These are phyloP conservation scores for Misgurnus mizolepis DNA, from an alignment of 2,113 vertebrate species.

Conservation along the genomic window DNA sequence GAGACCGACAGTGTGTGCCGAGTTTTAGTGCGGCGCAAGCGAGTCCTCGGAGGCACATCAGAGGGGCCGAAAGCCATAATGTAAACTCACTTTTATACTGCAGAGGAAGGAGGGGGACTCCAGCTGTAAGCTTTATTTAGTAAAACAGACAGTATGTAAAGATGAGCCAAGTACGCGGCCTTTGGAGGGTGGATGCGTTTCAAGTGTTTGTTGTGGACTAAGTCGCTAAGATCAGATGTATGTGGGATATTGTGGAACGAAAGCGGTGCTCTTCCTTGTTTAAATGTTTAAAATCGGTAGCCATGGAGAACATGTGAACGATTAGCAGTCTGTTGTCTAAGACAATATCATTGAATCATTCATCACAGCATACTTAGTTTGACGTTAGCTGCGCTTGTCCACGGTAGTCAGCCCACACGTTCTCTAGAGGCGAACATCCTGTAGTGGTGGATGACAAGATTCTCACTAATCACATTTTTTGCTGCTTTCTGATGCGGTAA, in stretches of 20 bases:
- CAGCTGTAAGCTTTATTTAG: conserved; percentile 79
- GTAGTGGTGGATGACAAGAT: conserved; percentile 9
- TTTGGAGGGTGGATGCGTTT: conserved; percentile 15
- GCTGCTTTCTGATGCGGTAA: background rate
- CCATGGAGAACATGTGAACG: conserved; percentile 64
- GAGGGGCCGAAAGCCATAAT: conserved; percentile 75
- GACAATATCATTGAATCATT: conserved; percentile 67
- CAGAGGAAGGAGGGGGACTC: conserved; percentile 59
- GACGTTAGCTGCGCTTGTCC: conserved; percentile 34
- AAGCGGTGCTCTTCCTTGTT: conserved; percentile 57
- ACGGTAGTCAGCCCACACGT: conserved; percentile 7
- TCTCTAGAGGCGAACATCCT: background rate
- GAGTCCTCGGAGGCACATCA: conserved; percentile 83
- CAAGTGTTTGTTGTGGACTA: conserved; percentile 13
- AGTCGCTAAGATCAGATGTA: conserved; percentile 10
- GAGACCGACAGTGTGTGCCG: conserved; percentile 74
- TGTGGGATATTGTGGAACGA: conserved; percentile 56
- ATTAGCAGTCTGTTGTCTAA: conserved; percentile 64
- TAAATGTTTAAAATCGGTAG: conserved; percentile 57
- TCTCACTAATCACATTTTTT: background rate
- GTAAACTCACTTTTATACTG: conserved; percentile 87
- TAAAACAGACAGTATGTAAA: conserved; percentile 71
- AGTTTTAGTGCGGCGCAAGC: conserved; percentile 82
- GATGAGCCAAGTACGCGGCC: conserved; percentile 1
- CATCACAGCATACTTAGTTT: conserved; percentile 56